Conservation (phyloP, 2,888 invertebrate genomes). For the Entomobrya proxima region DNA sequence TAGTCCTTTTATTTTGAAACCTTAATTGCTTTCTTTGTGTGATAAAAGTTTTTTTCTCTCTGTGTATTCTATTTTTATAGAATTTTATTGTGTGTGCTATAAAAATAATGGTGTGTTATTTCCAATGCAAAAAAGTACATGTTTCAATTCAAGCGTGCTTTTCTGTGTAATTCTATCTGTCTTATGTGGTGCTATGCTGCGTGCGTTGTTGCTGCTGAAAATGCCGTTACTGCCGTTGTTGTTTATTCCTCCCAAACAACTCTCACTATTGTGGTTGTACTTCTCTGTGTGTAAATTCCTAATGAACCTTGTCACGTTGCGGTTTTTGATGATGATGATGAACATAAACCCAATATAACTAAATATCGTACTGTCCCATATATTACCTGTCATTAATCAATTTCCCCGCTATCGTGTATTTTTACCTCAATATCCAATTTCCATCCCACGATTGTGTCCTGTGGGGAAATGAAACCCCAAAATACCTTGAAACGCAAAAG, state of each 20-base stretch:
- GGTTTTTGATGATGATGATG: not conserved
- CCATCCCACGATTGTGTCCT: too few relatives aligned
- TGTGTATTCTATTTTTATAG: too few relatives aligned
- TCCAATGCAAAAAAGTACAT: not conserved
- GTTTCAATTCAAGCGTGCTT: not conserved
- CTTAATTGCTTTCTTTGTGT: not conserved
- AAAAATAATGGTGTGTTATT: not conserved
- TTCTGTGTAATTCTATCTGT: slow-evolving; percentile 27
- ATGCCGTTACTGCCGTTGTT: slow-evolving; percentile 8
- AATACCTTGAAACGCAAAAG: not conserved
- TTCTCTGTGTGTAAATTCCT: not conserved
- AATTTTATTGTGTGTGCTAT: not conserved
- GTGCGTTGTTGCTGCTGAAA: not conserved
- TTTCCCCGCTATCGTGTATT: not conserved
- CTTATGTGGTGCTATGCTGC: slow-evolving; percentile 39
- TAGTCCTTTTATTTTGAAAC: too few relatives aligned
- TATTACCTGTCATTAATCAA: not conserved
- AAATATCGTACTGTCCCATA: not conserved
- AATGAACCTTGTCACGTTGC: not conserved
- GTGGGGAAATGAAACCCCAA: not conserved
- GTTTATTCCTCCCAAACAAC: not conserved
- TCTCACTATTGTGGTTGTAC: not conserved
- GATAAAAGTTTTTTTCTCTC: not conserved
- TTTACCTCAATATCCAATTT: not conserved
- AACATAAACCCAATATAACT: not conserved